Evolutionary conservation across 2,797 vertebrate genomes (phyloP).

Genomic region (Geotrypetes seraphini): DNA sequence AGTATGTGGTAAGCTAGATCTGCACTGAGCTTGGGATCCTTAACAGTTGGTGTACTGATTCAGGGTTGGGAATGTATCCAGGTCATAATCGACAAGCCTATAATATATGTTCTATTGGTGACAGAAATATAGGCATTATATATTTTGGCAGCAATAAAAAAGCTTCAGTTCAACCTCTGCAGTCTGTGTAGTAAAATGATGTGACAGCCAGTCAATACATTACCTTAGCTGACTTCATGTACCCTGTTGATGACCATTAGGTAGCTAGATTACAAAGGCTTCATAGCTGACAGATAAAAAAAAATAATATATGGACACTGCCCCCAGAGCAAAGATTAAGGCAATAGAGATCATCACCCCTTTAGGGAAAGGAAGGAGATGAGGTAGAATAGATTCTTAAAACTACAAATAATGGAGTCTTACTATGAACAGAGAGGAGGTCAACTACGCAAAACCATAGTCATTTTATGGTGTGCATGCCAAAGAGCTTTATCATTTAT

Average conservation of each 20-base stretch:
- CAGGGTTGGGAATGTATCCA: too few species aligned
- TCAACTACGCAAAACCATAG: conserved; percentile 39
- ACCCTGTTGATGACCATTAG: conserved; percentile 10
- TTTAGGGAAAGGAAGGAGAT: conserved; percentile 33
- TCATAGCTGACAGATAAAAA: conserved; percentile 16
- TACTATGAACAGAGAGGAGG: conserved; percentile 50
- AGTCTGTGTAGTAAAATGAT: not conserved
- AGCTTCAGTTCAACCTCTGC: not conserved
- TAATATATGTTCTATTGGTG: too few species aligned
- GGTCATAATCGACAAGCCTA: too few species aligned
- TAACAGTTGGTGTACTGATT: too few species aligned
- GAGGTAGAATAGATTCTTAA: conserved; percentile 36
- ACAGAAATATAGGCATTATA: not conserved
- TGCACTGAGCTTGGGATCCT: too few species aligned
- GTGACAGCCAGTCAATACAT: not conserved
- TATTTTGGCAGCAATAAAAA: conserved; percentile 1
- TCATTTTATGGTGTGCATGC: conserved; percentile 32
- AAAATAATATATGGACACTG: too few species aligned
- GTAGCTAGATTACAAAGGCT: conserved; percentile 14
- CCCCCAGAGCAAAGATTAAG: conserved; percentile 35
- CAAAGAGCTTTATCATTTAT: conserved; percentile 32
- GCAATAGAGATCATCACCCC: too few species aligned
- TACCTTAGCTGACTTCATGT: conserved; percentile 11
- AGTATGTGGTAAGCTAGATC: too few species aligned
- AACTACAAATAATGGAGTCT: conserved; percentile 54